Percentiles rank a stretch among this genome's conserved stretches.
Conservation (phyloP, 2,888 invertebrate species). For the Mimas tiliae region DNA sequence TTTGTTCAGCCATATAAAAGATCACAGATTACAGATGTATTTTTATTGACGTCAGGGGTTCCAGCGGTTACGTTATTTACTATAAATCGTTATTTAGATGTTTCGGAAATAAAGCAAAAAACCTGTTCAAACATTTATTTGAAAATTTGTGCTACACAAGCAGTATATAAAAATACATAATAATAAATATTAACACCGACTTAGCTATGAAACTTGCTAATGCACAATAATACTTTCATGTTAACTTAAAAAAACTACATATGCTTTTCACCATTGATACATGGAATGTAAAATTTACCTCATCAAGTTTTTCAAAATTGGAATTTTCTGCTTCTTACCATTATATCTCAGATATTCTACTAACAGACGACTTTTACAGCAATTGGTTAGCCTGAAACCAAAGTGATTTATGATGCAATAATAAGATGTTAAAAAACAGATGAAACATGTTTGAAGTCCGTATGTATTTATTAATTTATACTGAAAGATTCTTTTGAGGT, state of each 20-base stretch:
- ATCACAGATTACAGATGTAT: too few relatives aligned
- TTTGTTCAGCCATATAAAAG: too few relatives aligned
- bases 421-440: too few relatives aligned
- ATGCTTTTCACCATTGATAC: slow-evolving; percentile 46
- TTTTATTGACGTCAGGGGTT: too few relatives aligned
- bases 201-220: slow-evolving; percentile 76
- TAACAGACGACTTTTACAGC: not conserved
- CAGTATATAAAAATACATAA: slow-evolving; percentile 84
- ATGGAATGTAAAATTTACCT: slow-evolving; percentile 55
- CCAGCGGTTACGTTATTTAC: too few relatives aligned
- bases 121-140: slow-evolving; percentile 79
- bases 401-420: too few relatives aligned
- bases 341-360: not conserved
- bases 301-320: not conserved
- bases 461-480: too few relatives aligned
- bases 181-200: slow-evolving; percentile 82
- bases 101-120: slow-evolving; percentile 30
- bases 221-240: slow-evolving; percentile 80
- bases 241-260: slow-evolving; percentile 61
- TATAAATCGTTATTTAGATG: not conserved
- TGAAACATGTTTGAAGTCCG: too few relatives aligned
- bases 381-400: not conserved
- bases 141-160: slow-evolving; percentile 84
- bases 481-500: too few relatives aligned
- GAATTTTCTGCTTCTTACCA: not conserved